These are phyloP conservation scores for Aproaerema taeniolella DNA, from an alignment of 2,888 invertebrate genomes.

Conservation along the genomic window DNA sequence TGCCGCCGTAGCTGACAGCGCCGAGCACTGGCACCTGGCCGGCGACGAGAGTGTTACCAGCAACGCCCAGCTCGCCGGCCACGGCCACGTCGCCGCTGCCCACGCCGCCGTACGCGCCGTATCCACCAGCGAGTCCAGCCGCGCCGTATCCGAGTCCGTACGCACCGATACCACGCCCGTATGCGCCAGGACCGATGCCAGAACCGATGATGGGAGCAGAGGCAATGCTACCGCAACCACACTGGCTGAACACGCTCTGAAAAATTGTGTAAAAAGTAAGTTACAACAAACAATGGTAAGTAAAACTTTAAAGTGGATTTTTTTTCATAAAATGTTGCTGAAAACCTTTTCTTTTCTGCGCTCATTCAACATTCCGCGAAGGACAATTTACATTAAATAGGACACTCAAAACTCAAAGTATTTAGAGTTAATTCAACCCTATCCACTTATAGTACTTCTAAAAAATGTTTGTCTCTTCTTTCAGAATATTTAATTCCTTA, in stretches of 20 bases:
- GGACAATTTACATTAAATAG: too few species aligned
- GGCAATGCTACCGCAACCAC: slow-evolving; percentile 6
- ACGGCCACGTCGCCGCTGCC: slow-evolving; percentile 29
- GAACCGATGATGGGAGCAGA: slow-evolving; percentile 4
- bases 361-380: too few species aligned
- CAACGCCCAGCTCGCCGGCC: slow-evolving; percentile 28
- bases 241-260: slow-evolving; percentile 9
- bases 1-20: slow-evolving; percentile 27
- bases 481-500: too few species aligned
- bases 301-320: too few species aligned
- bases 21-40: slow-evolving; percentile 35
- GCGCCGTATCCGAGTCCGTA: background rate
- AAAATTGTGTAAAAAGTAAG: too few species aligned
- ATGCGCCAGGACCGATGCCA: slow-evolving; percentile 2
- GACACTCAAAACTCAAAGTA: too few species aligned
- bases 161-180: background rate
- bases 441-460: too few species aligned
- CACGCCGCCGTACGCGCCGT: slow-evolving; percentile 23
- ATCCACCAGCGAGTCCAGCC: background rate
- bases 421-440: too few species aligned
- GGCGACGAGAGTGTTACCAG: slow-evolving; percentile 28
- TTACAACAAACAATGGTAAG: too few species aligned
- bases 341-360: too few species aligned
- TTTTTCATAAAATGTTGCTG: too few species aligned
- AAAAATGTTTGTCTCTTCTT: too few species aligned